Evolutionary conservation across 2,113 vertebrate genomes (phyloP).

Genomic region (Lagopus leucura): DNA sequence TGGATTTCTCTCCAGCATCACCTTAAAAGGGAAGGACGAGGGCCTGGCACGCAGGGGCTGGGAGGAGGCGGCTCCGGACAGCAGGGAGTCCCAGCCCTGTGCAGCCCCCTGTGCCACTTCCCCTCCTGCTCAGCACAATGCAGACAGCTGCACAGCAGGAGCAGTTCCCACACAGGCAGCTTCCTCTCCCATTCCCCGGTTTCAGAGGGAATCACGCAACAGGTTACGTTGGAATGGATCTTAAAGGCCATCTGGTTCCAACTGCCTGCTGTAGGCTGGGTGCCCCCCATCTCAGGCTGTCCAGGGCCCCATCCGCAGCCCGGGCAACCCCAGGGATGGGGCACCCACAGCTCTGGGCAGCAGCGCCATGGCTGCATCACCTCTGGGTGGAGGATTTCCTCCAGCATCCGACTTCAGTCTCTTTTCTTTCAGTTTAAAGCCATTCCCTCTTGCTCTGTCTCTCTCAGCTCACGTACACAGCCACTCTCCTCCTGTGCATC

Average conservation of each 20-base stretch:
- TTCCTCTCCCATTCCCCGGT: background rate
- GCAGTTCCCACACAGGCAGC: background rate
- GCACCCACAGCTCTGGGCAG: no score
- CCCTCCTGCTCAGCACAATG: background rate
- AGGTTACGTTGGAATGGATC: background rate
- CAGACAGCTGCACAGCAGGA: background rate
- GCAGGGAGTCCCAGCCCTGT: accelerated
- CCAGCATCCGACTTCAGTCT: no score
- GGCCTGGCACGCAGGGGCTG: accelerated
- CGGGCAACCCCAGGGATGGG: no score
- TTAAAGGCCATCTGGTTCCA: background rate
- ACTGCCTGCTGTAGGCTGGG: background rate
- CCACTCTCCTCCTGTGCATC: no score
- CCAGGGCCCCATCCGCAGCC: no score
- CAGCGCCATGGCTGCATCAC: no score
- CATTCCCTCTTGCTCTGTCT: no score
- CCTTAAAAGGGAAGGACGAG: background rate
- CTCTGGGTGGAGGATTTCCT: no score
- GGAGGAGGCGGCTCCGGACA: background rate
- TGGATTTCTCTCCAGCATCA: background rate
- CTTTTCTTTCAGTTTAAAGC: no score
- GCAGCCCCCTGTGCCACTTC: background rate
- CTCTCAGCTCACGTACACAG: no score
- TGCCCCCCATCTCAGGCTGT: background rate
- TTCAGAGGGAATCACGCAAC: background rate